Percentiles rank a stretch among this genome's conserved stretches.
Evolutionary conservation across 2,797 vertebrate genomes (phyloP).

Genomic region (Orestias chungarensis): DNA sequence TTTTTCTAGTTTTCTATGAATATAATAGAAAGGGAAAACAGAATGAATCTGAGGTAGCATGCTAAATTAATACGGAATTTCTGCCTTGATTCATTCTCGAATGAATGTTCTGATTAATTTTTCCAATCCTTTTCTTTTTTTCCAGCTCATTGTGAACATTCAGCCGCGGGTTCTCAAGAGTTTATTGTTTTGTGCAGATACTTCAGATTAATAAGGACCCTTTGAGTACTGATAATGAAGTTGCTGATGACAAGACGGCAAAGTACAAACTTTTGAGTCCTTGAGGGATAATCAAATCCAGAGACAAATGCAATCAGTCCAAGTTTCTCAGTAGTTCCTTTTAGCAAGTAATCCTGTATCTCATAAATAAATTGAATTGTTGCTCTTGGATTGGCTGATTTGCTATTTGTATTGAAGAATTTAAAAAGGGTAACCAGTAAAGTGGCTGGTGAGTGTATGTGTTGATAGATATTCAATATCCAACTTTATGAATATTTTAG

Average conservation of each 20-base stretch:
- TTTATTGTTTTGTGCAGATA: not conserved
- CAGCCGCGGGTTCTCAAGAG: not conserved
- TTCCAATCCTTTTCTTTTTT: not conserved
- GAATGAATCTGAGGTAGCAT: not conserved
- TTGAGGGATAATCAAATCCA: not conserved
- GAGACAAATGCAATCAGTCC: too few species aligned
- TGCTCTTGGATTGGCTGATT: too few species aligned
- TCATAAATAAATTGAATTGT: too few species aligned
- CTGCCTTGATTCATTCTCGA: not conserved
- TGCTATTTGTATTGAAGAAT: too few species aligned
- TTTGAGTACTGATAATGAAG: not conserved
- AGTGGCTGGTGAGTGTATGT: too few species aligned
- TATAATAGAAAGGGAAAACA: not conserved
- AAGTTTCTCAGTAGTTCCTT: too few species aligned
- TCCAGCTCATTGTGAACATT: not conserved
- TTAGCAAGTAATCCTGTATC: too few species aligned
- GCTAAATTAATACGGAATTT: not conserved
- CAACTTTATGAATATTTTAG: too few species aligned
- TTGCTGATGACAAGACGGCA: not conserved
- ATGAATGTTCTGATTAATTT: not conserved
- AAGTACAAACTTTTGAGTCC: not conserved
- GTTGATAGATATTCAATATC: too few species aligned
- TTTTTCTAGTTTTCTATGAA: not conserved
- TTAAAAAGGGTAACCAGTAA: too few species aligned
- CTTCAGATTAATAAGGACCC: not conserved